Evolutionary conservation across 2,888 invertebrate genomes (phyloP).

Genomic region (Clitarchus hookeri): DNA sequence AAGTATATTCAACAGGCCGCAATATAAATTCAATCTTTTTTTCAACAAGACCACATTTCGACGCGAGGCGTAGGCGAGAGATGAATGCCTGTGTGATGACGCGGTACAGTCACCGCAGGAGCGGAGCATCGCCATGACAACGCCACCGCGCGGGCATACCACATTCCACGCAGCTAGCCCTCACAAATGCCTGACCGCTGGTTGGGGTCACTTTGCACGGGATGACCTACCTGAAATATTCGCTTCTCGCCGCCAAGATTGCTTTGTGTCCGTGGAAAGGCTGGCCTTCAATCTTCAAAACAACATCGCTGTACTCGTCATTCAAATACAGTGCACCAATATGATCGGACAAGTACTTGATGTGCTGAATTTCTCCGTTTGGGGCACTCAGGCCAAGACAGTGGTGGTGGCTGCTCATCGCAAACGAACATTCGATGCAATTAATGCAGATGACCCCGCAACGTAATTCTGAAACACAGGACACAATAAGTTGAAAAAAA

Average conservation of each 20-base stretch:
- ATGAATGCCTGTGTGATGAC: too few species aligned
- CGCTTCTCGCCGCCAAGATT: constrained; percentile 92
- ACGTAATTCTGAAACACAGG: neutral
- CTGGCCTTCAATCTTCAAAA: constrained; percentile 80
- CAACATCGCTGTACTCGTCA: constrained; percentile 90
- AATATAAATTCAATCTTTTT: too few species aligned
- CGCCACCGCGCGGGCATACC: too few species aligned
- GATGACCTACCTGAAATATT: constrained; percentile 80
- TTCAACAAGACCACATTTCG: too few species aligned
- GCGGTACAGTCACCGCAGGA: too few species aligned
- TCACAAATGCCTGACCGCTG: too few species aligned
- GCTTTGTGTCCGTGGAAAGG: constrained; percentile 74
- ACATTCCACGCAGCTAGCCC: too few species aligned
- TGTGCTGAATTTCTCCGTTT: constrained; percentile 68
- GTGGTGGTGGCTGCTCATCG: constrained; percentile 47
- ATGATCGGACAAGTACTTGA: constrained; percentile 77
- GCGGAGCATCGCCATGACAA: too few species aligned
- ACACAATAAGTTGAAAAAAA: too few species aligned
- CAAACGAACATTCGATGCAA: neutral
- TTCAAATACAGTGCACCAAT: constrained; percentile 84
- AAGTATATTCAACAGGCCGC: neutral
- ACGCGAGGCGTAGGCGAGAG: too few species aligned
- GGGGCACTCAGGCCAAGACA: constrained; percentile 52
- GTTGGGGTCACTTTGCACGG: too few species aligned
- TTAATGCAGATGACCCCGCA: neutral